These are phyloP conservation scores for Glyptemys insculpta DNA, from an alignment of 2,797 vertebrate genomes.

Conservation along the genomic window DNA sequence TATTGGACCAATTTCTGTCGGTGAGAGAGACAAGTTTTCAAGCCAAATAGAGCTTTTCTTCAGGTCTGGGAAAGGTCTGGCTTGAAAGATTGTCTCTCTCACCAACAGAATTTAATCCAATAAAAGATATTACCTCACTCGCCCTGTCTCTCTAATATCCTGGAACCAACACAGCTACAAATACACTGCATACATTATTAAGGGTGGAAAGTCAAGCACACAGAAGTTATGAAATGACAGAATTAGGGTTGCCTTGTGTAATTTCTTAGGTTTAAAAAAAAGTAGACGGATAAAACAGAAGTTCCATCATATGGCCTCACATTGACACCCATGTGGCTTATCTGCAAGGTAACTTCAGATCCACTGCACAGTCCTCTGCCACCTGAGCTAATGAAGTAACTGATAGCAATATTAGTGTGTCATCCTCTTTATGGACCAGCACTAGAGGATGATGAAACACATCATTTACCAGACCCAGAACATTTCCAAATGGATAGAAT, in stretches of 20 bases:
- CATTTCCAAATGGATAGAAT: not conserved
- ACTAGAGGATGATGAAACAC: not conserved
- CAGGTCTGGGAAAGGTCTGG: no score
- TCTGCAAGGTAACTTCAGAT: not conserved
- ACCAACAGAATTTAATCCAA: no score
- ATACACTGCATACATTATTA: not conserved
- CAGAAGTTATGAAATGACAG: not conserved
- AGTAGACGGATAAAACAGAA: not conserved
- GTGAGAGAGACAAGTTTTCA: no score
- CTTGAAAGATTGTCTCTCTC: no score
- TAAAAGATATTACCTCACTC: no score
- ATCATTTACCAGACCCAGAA: not conserved
- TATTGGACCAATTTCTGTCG: no score
- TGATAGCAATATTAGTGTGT: not conserved
- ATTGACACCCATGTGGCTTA: not conserved
- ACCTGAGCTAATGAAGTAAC: not conserved
- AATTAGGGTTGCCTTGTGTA: not conserved
- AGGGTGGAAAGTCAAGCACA: accelerated
- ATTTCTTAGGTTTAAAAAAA: not conserved
- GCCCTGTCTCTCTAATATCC: no score
- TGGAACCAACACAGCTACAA: no score
- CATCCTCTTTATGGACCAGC: not conserved
- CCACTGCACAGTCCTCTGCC: not conserved
- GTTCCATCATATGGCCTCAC: not conserved
- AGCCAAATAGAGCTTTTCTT: no score